Percentiles rank a stretch among this genome's conserved stretches.
Evolutionary conservation across 2,797 vertebrate genomes (phyloP).

Genomic region (Trachurus trachurus): DNA sequence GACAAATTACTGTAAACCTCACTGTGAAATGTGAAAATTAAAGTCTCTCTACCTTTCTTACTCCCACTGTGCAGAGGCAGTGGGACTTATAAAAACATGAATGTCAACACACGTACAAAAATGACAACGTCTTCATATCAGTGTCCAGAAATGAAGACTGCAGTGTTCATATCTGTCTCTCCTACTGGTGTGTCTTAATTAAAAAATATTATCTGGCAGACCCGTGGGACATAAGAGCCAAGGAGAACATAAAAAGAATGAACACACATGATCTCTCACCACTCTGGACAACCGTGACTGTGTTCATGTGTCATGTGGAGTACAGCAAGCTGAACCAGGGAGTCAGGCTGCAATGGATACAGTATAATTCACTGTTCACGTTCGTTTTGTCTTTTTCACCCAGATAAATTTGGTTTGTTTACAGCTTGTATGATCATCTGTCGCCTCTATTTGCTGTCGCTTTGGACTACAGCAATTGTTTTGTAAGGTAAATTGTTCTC

Average conservation of each 20-base stretch:
- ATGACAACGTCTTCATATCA: neutral
- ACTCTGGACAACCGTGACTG: no score
- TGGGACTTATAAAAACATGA: conserved; percentile 5
- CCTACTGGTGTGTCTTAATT: neutral
- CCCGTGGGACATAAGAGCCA: neutral
- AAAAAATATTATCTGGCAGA: neutral
- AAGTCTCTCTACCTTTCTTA: conserved; percentile 12
- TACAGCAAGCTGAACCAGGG: neutral
- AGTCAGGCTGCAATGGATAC: neutral
- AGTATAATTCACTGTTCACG: neutral
- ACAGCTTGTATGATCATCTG: neutral
- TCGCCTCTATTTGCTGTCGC: neutral
- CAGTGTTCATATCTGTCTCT: neutral
- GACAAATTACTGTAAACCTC: conserved; percentile 32
- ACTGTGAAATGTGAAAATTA: conserved; percentile 44
- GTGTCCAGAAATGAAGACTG: neutral
- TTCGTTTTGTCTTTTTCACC: neutral
- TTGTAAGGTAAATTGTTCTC: neutral
- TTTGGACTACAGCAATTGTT: neutral
- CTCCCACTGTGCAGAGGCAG: conserved; percentile 25
- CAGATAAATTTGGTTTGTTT: neutral
- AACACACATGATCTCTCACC: neutral
- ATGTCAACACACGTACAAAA: conserved; percentile 7
- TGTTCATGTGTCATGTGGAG: no score
- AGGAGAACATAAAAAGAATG: neutral